Base-by-base conservation (phyloP, 2,113 vertebrate genomes). In the Callithrix jacchus region DNA sequence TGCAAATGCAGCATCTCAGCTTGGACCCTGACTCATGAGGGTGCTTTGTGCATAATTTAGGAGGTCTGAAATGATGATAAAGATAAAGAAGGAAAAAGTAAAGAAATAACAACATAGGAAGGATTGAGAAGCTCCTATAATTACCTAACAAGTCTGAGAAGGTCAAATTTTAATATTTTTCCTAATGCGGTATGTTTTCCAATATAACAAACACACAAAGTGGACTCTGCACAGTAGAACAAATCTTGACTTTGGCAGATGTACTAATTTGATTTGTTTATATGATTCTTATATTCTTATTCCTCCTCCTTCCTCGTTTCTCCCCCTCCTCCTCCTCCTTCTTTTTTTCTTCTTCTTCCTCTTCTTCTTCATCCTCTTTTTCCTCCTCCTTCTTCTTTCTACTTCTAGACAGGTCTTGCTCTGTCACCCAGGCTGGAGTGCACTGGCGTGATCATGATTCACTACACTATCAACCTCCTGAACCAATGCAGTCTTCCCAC, bases 231-330 rank as follows among this genome's bases (percentile, higher is more conserved):
- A 10, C 37, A 74, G 37, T 20, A 30, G 32, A 45, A 45, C 4
- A 16, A 40, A 16, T 76, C 20, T 88, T 30, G 8, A 32, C 10
- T 18, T 21, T 45, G 18, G 70, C 70, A 88, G 86, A 16, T 32
- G 27, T 32, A 12, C 14, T 3, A 11, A 14, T 3, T 32, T 27
- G 64, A 70, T 37, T 0, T 0, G 13, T 10, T 14, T 25, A 2
- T 49, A 14, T 7, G 23, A 64, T 64, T 61, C 40, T 23, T 40
- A 20, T 18, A 52, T 52, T 52, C 52, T 52, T 52, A 52, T 52
- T 52, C 49, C 58, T 5, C 61, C 61, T 30, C 61, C 58, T 61
- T 61, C 58, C 23, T 61, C 0, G 49, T 49, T 49, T 49, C 49
- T 64, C 61, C 61, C 30, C 61, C 58, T 61, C 58, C 58, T 61